A percentile compares a stretch with the other conserved stretches of the same genome.
Evolutionary conservation across 2,888 invertebrate genomes (phyloP).

Genomic region (Polyommatus iphigenia): DNA sequence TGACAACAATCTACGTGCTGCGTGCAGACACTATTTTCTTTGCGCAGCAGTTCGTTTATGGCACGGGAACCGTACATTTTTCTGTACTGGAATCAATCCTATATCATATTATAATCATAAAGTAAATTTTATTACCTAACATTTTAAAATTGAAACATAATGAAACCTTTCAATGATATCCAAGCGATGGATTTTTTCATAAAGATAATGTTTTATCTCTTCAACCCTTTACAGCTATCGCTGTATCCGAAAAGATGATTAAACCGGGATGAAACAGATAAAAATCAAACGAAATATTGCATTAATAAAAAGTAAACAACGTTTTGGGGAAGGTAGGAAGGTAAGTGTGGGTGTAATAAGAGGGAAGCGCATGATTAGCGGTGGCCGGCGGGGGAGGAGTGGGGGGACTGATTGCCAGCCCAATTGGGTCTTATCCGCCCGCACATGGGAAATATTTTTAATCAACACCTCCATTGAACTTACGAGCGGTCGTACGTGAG

Average conservation of each 20-base stretch:
- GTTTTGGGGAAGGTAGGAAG: constrained; percentile 35
- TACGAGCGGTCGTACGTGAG: constrained; percentile 80
- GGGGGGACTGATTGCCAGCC: constrained; percentile 76
- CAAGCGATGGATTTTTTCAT: neutral
- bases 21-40: too few species aligned
- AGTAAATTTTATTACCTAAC: too few species aligned
- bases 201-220: neutral
- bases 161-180: neutral
- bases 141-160: neutral
- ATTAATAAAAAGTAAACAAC: constrained; percentile 33
- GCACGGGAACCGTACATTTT: neutral
- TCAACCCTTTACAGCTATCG: neutral
- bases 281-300: constrained; percentile 23
- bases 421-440: constrained; percentile 81
- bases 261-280: neutral
- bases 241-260: neutral
- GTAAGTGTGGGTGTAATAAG: constrained; percentile 48
- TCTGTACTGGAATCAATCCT: neutral
- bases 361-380: constrained; percentile 70
- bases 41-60: too few species aligned
- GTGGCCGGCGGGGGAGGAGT: constrained; percentile 52
- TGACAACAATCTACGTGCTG: neutral
- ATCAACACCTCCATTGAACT: constrained; percentile 82
- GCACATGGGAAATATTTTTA: constrained; percentile 82
- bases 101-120: too few species aligned